Evolutionary conservation across 2,888 invertebrate genomes (phyloP).

Genomic region (Acleris laterana): DNA sequence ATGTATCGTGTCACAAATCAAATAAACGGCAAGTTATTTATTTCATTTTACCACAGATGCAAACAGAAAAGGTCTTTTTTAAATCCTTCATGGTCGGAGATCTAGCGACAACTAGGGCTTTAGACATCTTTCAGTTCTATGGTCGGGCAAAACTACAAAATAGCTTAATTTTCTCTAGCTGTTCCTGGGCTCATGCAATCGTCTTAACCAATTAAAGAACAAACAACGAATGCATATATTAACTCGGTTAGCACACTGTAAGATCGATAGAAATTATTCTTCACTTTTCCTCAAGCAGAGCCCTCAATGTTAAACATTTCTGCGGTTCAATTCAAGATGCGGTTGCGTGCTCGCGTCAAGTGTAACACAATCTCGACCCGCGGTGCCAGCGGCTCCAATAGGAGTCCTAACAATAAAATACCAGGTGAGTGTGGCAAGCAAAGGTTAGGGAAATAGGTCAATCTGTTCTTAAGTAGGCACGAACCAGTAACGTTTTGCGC

Average conservation of each 20-base stretch:
- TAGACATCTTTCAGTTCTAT: too few relatives aligned
- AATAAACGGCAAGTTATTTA: neutral
- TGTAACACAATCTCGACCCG: slow-evolving; percentile 3
- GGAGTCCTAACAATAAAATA: slow-evolving; percentile 2
- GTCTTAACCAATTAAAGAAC: too few relatives aligned
- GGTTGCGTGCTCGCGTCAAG: slow-evolving; percentile 25
- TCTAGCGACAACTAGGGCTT: too few relatives aligned
- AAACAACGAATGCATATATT: too few relatives aligned
- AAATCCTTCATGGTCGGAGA: too few relatives aligned
- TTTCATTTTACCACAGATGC: too few relatives aligned
- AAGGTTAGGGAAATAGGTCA: slow-evolving; percentile 31
- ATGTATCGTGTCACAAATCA: slow-evolving; percentile 16
- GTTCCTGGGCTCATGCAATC: too few relatives aligned
- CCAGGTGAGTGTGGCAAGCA: slow-evolving; percentile 11
- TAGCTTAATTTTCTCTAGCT: too few relatives aligned
- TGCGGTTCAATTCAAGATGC: slow-evolving; percentile 27
- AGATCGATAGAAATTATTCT: slow-evolving; percentile 3
- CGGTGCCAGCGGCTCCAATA: slow-evolving; percentile 6
- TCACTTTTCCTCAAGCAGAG: slow-evolving; percentile 1
- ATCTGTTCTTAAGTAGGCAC: slow-evolving; percentile 36
- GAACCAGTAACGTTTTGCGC: slow-evolving; percentile 11
- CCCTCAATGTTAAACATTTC: slow-evolving; percentile 1
- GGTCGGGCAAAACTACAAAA: too few relatives aligned
- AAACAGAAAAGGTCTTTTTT: too few relatives aligned
- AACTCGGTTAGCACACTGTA: neutral